phyloP scores from a whole-genome alignment of 2,113 vertebrate species.

The Pachyramphus minor region DNA sequence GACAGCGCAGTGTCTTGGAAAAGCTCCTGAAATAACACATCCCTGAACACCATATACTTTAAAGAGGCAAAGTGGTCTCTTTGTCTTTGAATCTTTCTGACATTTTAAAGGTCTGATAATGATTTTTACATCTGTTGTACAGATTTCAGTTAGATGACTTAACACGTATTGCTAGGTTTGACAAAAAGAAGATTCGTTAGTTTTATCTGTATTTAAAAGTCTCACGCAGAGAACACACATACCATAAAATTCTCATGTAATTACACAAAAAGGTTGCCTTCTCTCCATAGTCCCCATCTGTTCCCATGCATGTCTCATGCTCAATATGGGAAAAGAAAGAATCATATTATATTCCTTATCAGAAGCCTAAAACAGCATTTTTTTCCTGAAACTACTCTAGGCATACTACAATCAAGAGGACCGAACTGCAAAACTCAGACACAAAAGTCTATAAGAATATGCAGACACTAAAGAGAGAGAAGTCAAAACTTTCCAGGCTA shows the following conservation, averaged over 20 bases:
- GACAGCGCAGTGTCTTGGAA: neutral
- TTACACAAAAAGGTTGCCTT: neutral
- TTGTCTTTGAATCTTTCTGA: constrained; percentile 27
- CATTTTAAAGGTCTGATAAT: constrained; percentile 24
- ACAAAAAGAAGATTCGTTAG: neutral
- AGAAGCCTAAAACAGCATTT: neutral
- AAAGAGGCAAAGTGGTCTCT: neutral
- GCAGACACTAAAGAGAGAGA: neutral
- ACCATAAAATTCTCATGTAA: neutral
- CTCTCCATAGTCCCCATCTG: neutral
- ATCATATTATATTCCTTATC: neutral
- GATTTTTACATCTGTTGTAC: constrained; percentile 33
- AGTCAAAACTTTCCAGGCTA: neutral
- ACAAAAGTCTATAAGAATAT: neutral
- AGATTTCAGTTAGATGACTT: neutral
- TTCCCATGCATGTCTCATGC: neutral
- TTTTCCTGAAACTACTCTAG: neutral
- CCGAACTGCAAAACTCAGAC: neutral
- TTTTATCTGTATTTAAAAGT: neutral
- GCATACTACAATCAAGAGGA: neutral
- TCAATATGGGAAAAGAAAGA: neutral
- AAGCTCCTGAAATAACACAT: constrained; percentile 24
- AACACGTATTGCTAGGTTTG: neutral
- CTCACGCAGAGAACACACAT: neutral
- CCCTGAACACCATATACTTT: neutral